Conservation (phyloP, 2,113 vertebrate genomes). For the Zosterops pallidus region DNA sequence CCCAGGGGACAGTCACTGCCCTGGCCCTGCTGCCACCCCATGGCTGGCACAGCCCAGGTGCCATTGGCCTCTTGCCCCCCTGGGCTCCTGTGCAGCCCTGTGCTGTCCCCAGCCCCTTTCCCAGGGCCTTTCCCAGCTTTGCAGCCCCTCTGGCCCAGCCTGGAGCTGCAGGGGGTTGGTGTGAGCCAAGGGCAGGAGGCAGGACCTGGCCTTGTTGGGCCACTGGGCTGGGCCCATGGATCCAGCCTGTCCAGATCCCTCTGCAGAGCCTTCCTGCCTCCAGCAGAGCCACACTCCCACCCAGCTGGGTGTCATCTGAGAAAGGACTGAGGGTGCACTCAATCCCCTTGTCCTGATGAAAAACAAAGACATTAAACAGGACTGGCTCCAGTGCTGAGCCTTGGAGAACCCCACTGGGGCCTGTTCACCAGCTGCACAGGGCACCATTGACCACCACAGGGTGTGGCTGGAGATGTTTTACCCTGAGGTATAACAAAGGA, state of each 20-base stretch:
- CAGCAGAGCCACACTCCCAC: not conserved
- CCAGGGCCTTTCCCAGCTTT: not conserved
- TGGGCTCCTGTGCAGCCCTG: not conserved
- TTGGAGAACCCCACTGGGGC: no score
- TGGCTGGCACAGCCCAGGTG: not conserved
- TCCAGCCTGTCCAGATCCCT: not conserved
- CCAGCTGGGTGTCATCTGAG: rapidly evolving
- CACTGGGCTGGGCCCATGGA: not conserved
- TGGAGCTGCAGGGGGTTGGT: not conserved
- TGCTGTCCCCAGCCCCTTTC: not conserved
- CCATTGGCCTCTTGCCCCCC: not conserved
- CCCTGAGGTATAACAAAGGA: not conserved
- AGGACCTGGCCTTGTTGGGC: not conserved
- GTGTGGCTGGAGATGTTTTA: not conserved
- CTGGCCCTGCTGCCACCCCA: not conserved
- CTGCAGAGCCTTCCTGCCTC: not conserved
- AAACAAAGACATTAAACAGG: not conserved
- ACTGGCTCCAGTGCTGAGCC: not conserved
- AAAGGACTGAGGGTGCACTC: rapidly evolving
- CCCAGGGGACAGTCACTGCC: not conserved
- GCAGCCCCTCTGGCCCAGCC: no score
- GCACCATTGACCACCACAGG: not conserved
- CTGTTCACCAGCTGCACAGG: not conserved
- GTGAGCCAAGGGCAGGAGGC: not conserved
- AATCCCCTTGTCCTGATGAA: rapidly evolving